Base-by-base conservation (phyloP, 1,140 invertebrate species). In the Metopolophium dirhodum region DNA sequence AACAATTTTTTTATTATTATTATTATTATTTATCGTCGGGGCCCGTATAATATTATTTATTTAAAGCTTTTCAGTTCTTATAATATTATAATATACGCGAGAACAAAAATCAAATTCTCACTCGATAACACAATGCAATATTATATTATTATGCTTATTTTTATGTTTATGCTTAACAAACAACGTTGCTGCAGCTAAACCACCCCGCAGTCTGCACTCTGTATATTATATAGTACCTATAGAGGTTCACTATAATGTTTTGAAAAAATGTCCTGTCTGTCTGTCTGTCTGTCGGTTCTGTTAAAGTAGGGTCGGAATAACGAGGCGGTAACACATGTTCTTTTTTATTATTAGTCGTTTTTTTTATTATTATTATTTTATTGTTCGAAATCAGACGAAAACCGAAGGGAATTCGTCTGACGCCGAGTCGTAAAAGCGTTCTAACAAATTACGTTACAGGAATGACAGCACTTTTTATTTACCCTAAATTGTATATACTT, bases 311-410 rank as follows among this genome's bases (percentile, higher is more conserved):
- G 61, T 77, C 14, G 30, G n/a, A n/a, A 77, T 35, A 77, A n/a
- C 61, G 30, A 41, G 23, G 41, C 9, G 23, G 83, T 85, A 85
- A 85, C 83, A 85, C 11, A 18, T 35, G 87, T 18, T 41, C 41
- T 4, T 47, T 88, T 88, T 88, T 68, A 26, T 30, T 61, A 23
- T 26, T 3, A 26, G 49, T 88, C n/a, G 1, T 61, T 61, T 14
- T 30, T 61, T 4, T n/a, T 68, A 68, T 77, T 77, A 77, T 77
- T 35, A 77, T 77, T 77, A 41, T 57, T 90, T 54, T 54, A 90
- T 90, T 57, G 20, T 90, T 90, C 35, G 20, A 90, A 90, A 90
- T 90, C 88, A 57, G 35, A 57, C 51, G 35, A 90, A 90, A 90
- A 22, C 23, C 30, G 35, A 90, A 37, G 88, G 49, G 51, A 57